A percentile compares a stretch with the other conserved stretches of the same genome.
Conservation (phyloP, 1,140 invertebrate species). For the Macrotrachela quadricornifera region DNA sequence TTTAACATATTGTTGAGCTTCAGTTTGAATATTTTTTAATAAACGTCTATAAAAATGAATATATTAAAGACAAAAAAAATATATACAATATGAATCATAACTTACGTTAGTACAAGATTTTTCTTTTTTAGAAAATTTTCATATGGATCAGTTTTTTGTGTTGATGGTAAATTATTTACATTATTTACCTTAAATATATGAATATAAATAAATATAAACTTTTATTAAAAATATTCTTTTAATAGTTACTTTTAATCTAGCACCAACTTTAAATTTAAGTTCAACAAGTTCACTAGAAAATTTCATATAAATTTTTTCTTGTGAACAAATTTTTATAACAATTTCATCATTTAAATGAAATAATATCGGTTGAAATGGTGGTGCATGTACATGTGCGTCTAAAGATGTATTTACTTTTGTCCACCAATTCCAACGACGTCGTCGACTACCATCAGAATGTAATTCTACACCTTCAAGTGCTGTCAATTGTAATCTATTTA, state of each 20-base stretch:
- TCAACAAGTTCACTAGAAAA: constrained; percentile 17
- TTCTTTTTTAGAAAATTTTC: too few species aligned
- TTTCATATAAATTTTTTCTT: constrained; percentile 21
- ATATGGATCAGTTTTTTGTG: too few species aligned
- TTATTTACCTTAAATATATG: too few species aligned
- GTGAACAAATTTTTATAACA: constrained; percentile 18
- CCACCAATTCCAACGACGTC: constrained; percentile 20
- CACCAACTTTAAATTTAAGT: constrained; percentile 24
- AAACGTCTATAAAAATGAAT: too few species aligned
- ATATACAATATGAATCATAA: too few species aligned
- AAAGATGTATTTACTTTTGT: neutral
- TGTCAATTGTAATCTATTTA: constrained; percentile 19
- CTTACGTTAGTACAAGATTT: too few species aligned
- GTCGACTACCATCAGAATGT: constrained; percentile 15
- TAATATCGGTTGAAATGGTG: constrained; percentile 26
- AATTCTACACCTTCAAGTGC: constrained; percentile 21
- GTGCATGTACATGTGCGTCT: constrained; percentile 21
- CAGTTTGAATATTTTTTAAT: too few species aligned
- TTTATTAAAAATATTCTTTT: too few species aligned
- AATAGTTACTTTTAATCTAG: constrained; percentile 18
- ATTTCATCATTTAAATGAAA: constrained; percentile 18
- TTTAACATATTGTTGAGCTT: too few species aligned
- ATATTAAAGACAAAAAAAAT: too few species aligned
- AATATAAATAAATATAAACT: too few species aligned
- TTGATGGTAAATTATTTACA: too few species aligned